Conservation (phyloP, 2,113 vertebrate genomes). For the Elgaria multicarinata region DNA sequence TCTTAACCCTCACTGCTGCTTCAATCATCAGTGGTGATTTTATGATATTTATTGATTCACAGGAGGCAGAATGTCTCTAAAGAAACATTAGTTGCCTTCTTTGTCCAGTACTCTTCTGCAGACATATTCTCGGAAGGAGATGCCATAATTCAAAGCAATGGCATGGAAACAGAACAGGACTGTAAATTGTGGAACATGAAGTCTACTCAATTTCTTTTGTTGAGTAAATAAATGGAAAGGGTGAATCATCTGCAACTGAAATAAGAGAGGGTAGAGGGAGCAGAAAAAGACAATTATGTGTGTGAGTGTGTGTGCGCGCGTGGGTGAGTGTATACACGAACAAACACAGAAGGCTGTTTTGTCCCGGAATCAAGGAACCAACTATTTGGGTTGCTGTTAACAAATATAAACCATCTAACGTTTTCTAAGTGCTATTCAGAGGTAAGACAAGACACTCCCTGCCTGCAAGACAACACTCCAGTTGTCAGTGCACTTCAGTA, state of each 20-base stretch:
- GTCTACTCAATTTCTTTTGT: background rate
- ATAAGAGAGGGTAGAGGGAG: background rate
- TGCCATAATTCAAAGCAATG: conserved; percentile 42
- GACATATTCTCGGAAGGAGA: conserved; percentile 28
- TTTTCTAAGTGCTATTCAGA: too few species aligned
- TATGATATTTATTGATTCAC: conserved; percentile 18
- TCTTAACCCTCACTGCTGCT: background rate
- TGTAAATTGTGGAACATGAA: conserved; percentile 28
- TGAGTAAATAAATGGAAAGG: conserved; percentile 9
- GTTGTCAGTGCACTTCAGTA: too few species aligned
- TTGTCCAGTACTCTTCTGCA: conserved; percentile 6
- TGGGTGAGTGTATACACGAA: background rate
- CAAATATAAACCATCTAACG: too few species aligned
- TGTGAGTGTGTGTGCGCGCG: background rate
- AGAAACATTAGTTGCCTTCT: conserved; percentile 19
- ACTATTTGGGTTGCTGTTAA: too few species aligned
- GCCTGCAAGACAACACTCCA: too few species aligned
- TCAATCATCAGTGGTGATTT: background rate
- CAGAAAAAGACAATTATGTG: background rate
- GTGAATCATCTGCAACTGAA: background rate
- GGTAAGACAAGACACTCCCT: too few species aligned
- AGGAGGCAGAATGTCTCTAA: background rate
- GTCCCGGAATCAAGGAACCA: background rate
- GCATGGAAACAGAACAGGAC: background rate
- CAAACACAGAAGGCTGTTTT: background rate